Evolutionary conservation across 1,140 invertebrate genomes (phyloP), one percentile per base, ranked within the genome.

Genomic region (Laupala kohalensis): DNA sequence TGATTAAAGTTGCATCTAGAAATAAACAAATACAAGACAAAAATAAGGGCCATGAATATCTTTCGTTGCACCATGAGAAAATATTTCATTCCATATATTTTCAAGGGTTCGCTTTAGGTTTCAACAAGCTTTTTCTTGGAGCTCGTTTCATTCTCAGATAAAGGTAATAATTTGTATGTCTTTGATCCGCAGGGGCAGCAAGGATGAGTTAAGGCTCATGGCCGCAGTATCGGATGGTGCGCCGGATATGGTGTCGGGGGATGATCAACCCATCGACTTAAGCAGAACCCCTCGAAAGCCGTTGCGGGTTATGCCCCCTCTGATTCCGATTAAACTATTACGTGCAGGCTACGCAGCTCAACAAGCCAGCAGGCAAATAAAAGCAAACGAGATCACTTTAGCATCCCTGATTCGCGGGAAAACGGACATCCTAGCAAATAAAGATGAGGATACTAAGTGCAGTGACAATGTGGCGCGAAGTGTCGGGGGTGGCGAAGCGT

Each of bases 221-320:
- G 71, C 71, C n/a, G 71, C 67, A 62, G 71, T 68, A 63, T 72
- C 71, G 6, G 71, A 72, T 23, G 71, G 67, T 27, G 66, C 53
- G 65, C 29, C 62, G 23, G 67, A 67, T 29, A 72, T 72, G 71
- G 71, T 72, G 71, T 53, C 69, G 37, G 26, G 24, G 23, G 71
- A 72, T 53, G 71, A 72, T 25, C 71, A 72, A 28, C 71, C 71
- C 5, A 72, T 72, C 28, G 71, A 72, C 71, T 69, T 72, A 65
- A 72, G 71, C 67, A 25, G 28, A 68, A 26, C 67, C 26, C 23
- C 66, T 25, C 29, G 67, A 23, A 72, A 72, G 62, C n/a, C 71
- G 25, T 24, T 53, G 13, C 70, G 70, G 25, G 27, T 30, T n/a
- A 68, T 72, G 65, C 71, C 71, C 4, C 65, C 71, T 19, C 67